Percentiles rank a stretch among this genome's conserved stretches.
Conservation (phyloP, 2,888 invertebrate genomes). For the Platerodrilus igneus region DNA sequence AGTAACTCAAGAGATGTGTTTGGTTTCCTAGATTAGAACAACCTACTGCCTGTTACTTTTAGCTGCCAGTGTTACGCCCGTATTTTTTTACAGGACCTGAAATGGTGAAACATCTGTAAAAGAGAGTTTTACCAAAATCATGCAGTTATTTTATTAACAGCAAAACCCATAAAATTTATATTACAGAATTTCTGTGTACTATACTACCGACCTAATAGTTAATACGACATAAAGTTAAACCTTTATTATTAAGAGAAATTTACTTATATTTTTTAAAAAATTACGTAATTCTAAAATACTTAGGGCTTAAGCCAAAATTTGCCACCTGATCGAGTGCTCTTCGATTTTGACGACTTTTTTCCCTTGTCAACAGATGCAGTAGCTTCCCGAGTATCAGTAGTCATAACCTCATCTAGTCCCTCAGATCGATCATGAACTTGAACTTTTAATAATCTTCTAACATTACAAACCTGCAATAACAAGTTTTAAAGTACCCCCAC, state of each 20-base stretch:
- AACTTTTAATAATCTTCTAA: slow-evolving; percentile 83
- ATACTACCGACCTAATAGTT: too few species aligned
- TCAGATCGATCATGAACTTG: slow-evolving; percentile 60
- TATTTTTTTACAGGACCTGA: too few species aligned
- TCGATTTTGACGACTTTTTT: slow-evolving; percentile 56
- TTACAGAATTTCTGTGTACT: too few species aligned
- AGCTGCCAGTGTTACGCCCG: too few species aligned
- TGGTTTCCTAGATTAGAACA: too few species aligned
- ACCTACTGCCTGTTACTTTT: too few species aligned
- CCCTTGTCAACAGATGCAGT: slow-evolving; percentile 54
- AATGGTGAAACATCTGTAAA: too few species aligned
- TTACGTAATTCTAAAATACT: slow-evolving; percentile 20
- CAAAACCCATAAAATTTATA: too few species aligned
- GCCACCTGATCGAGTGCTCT: slow-evolving; percentile 61
- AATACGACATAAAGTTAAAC: too few species aligned
- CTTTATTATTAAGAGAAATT: slow-evolving; percentile 13
- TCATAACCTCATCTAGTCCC: slow-evolving; percentile 82
- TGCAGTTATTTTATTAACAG: too few species aligned
- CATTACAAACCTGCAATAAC: slow-evolving; percentile 64
- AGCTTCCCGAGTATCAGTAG: slow-evolving; percentile 66
- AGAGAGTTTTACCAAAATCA: too few species aligned
- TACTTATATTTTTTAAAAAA: slow-evolving; percentile 9
- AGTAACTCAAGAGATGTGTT: too few species aligned
- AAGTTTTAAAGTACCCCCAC: neutral
- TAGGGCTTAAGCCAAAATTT: slow-evolving; percentile 64